phyloP scores from a whole-genome alignment of 2,797 vertebrate genomes.

The Pempheris klunzingeri region DNA sequence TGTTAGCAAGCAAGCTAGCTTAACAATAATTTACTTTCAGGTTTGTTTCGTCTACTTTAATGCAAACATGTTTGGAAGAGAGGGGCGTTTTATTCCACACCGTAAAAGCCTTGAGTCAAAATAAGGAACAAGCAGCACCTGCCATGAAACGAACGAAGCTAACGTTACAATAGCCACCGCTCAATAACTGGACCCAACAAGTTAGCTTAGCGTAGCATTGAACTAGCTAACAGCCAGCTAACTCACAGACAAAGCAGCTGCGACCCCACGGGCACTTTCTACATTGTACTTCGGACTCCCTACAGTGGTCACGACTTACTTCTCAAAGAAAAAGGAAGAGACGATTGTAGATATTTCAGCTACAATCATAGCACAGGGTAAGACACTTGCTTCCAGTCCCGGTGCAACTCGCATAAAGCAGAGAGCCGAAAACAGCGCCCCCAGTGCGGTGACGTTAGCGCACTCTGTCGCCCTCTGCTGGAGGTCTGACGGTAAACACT shows the following conservation, averaged over 20 bases:
- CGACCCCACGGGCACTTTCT: background rate
- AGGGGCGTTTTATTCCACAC: fast-evolving
- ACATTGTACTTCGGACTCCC: background rate
- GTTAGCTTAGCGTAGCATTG: slow-evolving; percentile 67
- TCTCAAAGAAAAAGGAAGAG: background rate
- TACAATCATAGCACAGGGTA: slow-evolving; percentile 13
- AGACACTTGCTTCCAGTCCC: slow-evolving; percentile 17
- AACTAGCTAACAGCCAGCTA: slow-evolving; percentile 23
- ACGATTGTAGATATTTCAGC: background rate
- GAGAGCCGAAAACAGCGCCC: slow-evolving; percentile 29
- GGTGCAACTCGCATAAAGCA: slow-evolving; percentile 47
- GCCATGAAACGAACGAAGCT: slow-evolving; percentile 59
- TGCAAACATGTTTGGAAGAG: too few relatives aligned
- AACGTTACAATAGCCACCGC: slow-evolving; percentile 54
- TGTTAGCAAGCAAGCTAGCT: slow-evolving; percentile 61
- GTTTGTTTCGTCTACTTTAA: background rate
- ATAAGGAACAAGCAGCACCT: slow-evolving; percentile 45
- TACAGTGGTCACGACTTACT: slow-evolving; percentile 13
- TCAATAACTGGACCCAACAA: slow-evolving; percentile 31
- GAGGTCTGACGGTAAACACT: background rate
- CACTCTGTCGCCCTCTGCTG: slow-evolving; percentile 45
- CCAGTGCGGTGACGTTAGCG: background rate
- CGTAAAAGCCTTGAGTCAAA: background rate
- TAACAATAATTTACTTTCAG: slow-evolving; percentile 43
- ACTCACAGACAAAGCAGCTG: slow-evolving; percentile 4